phyloP scores from a whole-genome alignment of 2,113 vertebrate genomes.

The Tauraco erythrolophus region DNA sequence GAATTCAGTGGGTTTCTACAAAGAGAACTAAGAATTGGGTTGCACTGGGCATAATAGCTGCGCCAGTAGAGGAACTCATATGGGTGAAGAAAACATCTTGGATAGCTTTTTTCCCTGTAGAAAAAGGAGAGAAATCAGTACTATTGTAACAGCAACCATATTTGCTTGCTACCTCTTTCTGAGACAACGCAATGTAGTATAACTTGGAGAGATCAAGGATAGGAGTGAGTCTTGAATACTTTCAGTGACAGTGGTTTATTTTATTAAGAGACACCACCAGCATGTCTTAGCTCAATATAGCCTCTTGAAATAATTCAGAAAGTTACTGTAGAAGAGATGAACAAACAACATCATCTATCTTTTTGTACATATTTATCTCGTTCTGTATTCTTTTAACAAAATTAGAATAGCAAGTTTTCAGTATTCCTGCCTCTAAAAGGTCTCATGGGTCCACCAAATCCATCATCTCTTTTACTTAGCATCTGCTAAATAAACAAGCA shows the following conservation, averaged over 20 bases:
- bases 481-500: background rate
- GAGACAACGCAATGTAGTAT: background rate
- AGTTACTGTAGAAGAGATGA: background rate
- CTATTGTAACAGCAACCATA: background rate
- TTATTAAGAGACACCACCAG: background rate
- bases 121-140: background rate
- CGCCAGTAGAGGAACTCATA: background rate
- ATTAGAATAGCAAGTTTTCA: background rate
- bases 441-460: background rate
- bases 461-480: background rate
- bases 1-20: background rate
- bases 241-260: background rate
- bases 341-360: background rate
- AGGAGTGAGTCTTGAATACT: background rate
- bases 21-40: background rate
- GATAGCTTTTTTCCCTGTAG: background rate
- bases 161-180: background rate
- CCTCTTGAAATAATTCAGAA: background rate
- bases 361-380: background rate
- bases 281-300: background rate
- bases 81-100: background rate
- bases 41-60: background rate
- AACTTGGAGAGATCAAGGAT: background rate
- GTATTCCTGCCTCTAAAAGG: background rate
- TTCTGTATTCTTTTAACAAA: background rate